Evolutionary conservation across 1,140 invertebrate species (phyloP), one percentile per base, ranked within the genome.

Genomic region (Globodera ellingtonae): DNA sequence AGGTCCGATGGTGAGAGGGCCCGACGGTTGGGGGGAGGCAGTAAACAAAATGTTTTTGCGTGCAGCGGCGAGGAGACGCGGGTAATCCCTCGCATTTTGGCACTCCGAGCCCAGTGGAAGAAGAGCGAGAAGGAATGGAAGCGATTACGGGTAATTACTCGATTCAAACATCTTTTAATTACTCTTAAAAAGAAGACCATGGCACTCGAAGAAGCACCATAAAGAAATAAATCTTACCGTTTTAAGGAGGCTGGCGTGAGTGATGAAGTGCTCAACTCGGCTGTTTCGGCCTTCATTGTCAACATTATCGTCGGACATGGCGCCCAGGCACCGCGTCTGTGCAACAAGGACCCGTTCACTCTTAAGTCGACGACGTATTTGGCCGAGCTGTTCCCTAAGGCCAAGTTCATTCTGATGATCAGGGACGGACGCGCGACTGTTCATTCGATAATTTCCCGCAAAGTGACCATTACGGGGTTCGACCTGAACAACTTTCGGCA

Each of bases 331-430:
- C 92, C 94, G 52, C 80, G 90, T 73, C 92, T 98, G 74, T 99
- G 97, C 91, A 98, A 98, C 92, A 99, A 99, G 91, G 97, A 99
- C 92, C 97, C 97, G 21, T 93, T 98, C 77, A 96, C 95, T 21
- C 92, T 98, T 66, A 98, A 98, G 91, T 96, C 96, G 91, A 94
- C 96, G 85, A 93, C 94, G 77, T 93, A 93, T 84, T 89, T 93
- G 59, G 89, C 91, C 13, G 88, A 92, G 83, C 82, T 92, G 69
- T 94, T 93, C 86, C 93, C 93, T 8, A 92, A 92, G 83, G 90
- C 96, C 56, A 98, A 98, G 91, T 99, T 97, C 91, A 92, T 99
- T 84, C 95, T 98, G 90, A 98, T 99, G 95, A 93, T 98, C 72
- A 92, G 97, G 83, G 97, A 99, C 90, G 97, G 97, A 4, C 92